A percentile compares a stretch with the other conserved stretches of the same genome.
phyloP scores from a whole-genome alignment of 2,888 invertebrate species.

The Oxyteleia sp. region DNA sequence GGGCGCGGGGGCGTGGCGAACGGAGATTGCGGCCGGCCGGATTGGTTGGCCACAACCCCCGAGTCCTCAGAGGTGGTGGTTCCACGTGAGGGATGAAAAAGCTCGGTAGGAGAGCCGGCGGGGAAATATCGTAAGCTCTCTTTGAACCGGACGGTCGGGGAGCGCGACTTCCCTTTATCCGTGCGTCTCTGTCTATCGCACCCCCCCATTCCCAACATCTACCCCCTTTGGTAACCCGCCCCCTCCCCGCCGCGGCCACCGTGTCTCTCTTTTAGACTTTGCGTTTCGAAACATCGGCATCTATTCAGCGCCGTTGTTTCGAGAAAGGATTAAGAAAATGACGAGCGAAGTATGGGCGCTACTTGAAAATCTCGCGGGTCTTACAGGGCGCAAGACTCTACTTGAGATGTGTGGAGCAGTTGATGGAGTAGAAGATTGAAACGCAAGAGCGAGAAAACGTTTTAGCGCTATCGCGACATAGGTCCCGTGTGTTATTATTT shows the following conservation, averaged over 20 bases:
- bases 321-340: slow-evolving; percentile 83
- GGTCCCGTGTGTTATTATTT: slow-evolving; percentile 17
- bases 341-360: slow-evolving; percentile 80
- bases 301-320: slow-evolving; percentile 72
- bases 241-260: slow-evolving; percentile 77
- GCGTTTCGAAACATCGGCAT: slow-evolving; percentile 73
- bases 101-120: slow-evolving; percentile 79
- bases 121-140: slow-evolving; percentile 85
- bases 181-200: slow-evolving; percentile 65
- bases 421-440: slow-evolving; percentile 70
- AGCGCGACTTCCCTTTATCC: slow-evolving; percentile 71
- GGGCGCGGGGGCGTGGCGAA: slow-evolving; percentile 86
- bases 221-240: too few species aligned
- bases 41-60: slow-evolving; percentile 85
- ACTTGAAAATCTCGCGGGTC: slow-evolving; percentile 81
- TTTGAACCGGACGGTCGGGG: slow-evolving; percentile 79
- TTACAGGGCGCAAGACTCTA: slow-evolving; percentile 73
- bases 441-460: slow-evolving; percentile 53
- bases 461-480: slow-evolving; percentile 13
- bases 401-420: slow-evolving; percentile 59
- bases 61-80: slow-evolving; percentile 76
- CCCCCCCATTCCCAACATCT: too few species aligned
- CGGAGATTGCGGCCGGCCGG: slow-evolving; percentile 83
- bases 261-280: slow-evolving; percentile 54
- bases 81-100: slow-evolving; percentile 77